These are phyloP conservation scores for Lepidocyrtinus sp. DNA, from an alignment of 2,888 invertebrate genomes.

Conservation along the genomic window DNA sequence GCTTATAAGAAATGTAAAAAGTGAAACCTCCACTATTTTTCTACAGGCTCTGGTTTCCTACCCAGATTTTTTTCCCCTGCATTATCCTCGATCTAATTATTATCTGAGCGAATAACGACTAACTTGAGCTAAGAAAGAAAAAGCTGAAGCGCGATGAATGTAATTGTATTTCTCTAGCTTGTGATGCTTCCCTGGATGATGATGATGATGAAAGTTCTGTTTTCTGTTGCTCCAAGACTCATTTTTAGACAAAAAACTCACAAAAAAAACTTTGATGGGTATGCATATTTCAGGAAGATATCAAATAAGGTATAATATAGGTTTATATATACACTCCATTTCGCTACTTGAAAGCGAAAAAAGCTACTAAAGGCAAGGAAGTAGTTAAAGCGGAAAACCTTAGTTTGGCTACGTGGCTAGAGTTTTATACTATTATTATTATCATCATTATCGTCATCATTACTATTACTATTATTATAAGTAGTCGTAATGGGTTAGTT, in stretches of 20 bases:
- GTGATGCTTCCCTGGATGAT: no score
- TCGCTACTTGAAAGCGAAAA: no score
- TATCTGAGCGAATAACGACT: constrained; percentile 60
- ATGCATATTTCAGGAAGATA: no score
- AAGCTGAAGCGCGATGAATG: constrained; percentile 21
- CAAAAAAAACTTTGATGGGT: no score
- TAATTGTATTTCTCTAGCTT: not conserved
- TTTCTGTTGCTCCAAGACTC: no score
- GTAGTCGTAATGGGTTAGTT: constrained; percentile 54
- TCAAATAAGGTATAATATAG: no score
- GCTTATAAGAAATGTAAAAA: no score
- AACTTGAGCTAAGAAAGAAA: constrained; percentile 41
- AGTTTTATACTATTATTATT: constrained; percentile 53
- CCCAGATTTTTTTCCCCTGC: constrained; percentile 47
- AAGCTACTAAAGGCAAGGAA: constrained; percentile 49
- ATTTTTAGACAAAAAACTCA: no score
- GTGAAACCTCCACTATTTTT: constrained; percentile 30
- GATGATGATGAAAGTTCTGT: no score
- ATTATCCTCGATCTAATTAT: constrained; percentile 57
- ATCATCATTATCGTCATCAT: constrained; percentile 45
- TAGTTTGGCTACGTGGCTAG: constrained; percentile 31
- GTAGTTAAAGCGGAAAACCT: constrained; percentile 34
- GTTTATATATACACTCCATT: no score
- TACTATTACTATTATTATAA: constrained; percentile 59
- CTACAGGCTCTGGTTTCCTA: constrained; percentile 8